A percentile compares a stretch with the other conserved stretches of the same genome.
phyloP scores from a whole-genome alignment of 2,888 invertebrate species.

The Drosophila putrida region DNA sequence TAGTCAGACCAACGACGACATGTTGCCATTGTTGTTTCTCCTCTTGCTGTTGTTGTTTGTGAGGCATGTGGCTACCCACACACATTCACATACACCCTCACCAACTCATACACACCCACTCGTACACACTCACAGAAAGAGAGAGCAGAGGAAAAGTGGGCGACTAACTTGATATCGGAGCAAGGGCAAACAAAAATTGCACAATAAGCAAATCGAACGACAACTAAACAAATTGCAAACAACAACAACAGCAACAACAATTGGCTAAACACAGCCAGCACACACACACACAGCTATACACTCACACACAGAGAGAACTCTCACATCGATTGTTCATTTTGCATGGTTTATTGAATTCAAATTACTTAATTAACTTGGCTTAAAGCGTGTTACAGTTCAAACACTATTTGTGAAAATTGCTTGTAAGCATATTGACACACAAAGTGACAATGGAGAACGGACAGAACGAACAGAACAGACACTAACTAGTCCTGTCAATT shows the following conservation, averaged over 20 bases:
- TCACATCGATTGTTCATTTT: slow-evolving; percentile 33
- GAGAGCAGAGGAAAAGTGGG: slow-evolving; percentile 7
- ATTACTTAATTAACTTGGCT: slow-evolving; percentile 33
- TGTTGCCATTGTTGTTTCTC: slow-evolving; percentile 7
- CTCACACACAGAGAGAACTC: background rate
- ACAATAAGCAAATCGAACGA: slow-evolving; percentile 58
- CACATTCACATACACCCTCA: slow-evolving; percentile 7
- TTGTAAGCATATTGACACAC: slow-evolving; percentile 17
- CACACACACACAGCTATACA: background rate
- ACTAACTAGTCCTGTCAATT: slow-evolving; percentile 12
- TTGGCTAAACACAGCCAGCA: background rate
- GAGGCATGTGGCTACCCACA: slow-evolving; percentile 34
- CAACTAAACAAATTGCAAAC: slow-evolving; percentile 51
- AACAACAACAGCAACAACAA: slow-evolving; percentile 14
- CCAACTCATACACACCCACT: slow-evolving; percentile 7
- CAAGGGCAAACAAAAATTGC: slow-evolving; percentile 68
- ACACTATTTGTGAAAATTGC: slow-evolving; percentile 18
- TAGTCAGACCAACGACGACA: slow-evolving; percentile 18
- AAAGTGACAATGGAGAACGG: slow-evolving; percentile 16
- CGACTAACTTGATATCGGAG: slow-evolving; percentile 40
- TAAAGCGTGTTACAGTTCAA: slow-evolving; percentile 22
- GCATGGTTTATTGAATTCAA: slow-evolving; percentile 31
- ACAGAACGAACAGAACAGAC: background rate
- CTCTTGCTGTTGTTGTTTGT: slow-evolving; percentile 28
- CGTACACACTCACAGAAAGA: background rate